These are phyloP conservation scores for Aphodius granarius DNA, from an alignment of 2,888 invertebrate genomes.

Conservation along the genomic window DNA sequence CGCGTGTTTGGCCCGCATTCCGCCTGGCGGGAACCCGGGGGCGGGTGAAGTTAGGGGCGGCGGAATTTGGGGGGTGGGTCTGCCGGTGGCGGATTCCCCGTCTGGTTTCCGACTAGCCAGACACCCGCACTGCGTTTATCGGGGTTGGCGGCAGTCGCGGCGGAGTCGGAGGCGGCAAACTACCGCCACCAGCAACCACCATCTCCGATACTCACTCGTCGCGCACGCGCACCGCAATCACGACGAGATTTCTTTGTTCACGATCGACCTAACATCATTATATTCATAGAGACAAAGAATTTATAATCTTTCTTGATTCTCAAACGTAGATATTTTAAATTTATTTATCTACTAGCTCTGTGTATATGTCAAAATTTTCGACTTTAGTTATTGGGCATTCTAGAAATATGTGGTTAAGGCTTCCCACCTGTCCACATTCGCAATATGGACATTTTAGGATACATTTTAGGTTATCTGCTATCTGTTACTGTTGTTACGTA, in stretches of 20 bases:
- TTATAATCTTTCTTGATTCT: no score
- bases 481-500: no score
- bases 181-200: slow-evolving; percentile 2
- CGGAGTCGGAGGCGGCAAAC: neutral
- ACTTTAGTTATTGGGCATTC: no score
- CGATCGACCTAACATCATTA: no score
- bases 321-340: no score
- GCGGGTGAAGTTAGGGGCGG: slow-evolving; percentile 5
- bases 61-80: slow-evolving; percentile 29
- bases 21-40: slow-evolving; percentile 15
- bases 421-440: no score
- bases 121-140: slow-evolving; percentile 36
- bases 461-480: no score
- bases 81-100: slow-evolving; percentile 37
- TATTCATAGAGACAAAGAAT: no score
- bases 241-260: neutral
- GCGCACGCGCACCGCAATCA: neutral
- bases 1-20: slow-evolving; percentile 31
- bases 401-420: no score
- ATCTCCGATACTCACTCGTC: neutral
- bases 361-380: no score
- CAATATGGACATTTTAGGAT: no score
- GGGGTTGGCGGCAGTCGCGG: slow-evolving; percentile 19
- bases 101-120: slow-evolving; percentile 47
- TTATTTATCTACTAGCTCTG: no score